Evolutionary conservation across 1,140 invertebrate genomes (phyloP), one percentile per base, ranked within the genome.

Genomic region (Drosophila watanabei): DNA sequence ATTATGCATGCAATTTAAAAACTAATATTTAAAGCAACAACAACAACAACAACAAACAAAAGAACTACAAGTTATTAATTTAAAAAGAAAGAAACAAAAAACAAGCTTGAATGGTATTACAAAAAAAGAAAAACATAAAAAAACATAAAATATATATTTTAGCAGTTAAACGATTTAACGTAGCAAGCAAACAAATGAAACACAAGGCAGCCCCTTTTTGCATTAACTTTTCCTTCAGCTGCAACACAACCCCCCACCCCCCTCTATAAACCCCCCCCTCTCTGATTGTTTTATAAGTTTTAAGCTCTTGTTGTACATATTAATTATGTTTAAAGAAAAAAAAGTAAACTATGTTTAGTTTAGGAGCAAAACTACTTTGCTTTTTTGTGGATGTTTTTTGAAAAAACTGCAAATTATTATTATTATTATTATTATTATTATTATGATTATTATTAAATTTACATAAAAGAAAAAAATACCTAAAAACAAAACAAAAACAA

Each of bases 321-420:
- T 88, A 80, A 78, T 76, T 65, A 83, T 51, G 58, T 79, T 73
- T 64, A 62, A 65, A 56, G n/a, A 32, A 49, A 68, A 68, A 61
- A 52, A 33, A 48, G 32, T 63, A 68, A 80, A 58, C 51, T 86
- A 79, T 48, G 49, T 65, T 57, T 80, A 84, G 64, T 48, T 24
- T 43, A 68, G 43, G 54, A 89, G 81, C 81, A 79, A 84, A 69
- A 84, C 85, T 81, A 85, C 80, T 84, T 77, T 85, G 78, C 79
- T 84, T 89, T 75, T 70, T 64, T 76, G 33, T 43, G 66, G 65
- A 84, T 90, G 86, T 90, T 89, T 88, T 88, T 88, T 88, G 81
- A 82, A 90, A 90, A 90, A 90, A 90, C 86, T 90, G 72, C 86
- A 86, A 70, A 88, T 90, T 75, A 79, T 71, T 84, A 70, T 84